Base-by-base conservation (phyloP, 2,888 invertebrate genomes). In the Liodrosophila aerea region DNA sequence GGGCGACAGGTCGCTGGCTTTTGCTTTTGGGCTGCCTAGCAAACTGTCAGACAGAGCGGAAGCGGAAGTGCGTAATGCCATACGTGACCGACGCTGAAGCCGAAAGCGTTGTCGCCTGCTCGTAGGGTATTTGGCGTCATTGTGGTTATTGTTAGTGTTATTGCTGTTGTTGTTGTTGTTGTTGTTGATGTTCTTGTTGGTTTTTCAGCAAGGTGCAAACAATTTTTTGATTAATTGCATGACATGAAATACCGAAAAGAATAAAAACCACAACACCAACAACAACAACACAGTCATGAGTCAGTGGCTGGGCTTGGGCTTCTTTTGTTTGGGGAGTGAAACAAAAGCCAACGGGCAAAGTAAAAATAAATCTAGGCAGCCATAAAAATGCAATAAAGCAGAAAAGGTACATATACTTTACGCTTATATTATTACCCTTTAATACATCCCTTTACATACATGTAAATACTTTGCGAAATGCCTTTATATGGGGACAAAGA, bases 41-140 rank as follows among this genome's bases (percentile, higher is more conserved):
- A 33, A 16, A 7, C 40, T 8, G 11, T 11, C 37, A 37, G 62
- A 53, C 52, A 46, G 15, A 64, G 29, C 78, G 78, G 78, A 78
- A 78, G 70, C 78, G 78, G 78, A 78, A 75, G 76, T 73, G 73
- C 76, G 78, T 78, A 82, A 73, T 73, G 56, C 78, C 78, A 82
- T 75, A 77, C 67, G 77, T 75, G 78, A 57, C 64, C 53, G 34
- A 39, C 41, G 47, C 39, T 34, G 39, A 36, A 36, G 30, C 46
- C 45, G 7, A 40, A 36, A 31, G 59, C 36, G 11, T 22, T 39
- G 53, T 46, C 29, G 53, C 36, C 40, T 40, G 49, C 33, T 31
- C 31, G 12, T 18, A 41, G 22, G 15, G 31, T 31, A 12, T 51
- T 33, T 40, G 8, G 27, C 29, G 1, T 29, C 7, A 29, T 22